Base-by-base conservation (phyloP, 2,888 invertebrate species). In the Sthenelais limicola region DNA sequence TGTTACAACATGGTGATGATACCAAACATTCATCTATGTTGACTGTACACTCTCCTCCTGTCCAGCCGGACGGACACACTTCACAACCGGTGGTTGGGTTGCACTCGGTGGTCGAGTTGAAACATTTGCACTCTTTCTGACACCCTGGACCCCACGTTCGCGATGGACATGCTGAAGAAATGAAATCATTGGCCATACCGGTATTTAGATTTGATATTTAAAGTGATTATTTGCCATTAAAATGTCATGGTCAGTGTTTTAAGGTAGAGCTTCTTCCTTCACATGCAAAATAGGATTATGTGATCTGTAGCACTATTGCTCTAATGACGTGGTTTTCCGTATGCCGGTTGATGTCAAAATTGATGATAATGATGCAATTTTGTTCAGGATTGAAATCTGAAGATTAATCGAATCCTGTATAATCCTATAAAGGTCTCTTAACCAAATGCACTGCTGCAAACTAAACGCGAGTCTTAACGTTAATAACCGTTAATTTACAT, bases 1-100 rank as follows among this genome's bases (percentile, higher is more conserved):
- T 66, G n/a, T 15, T 43, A 1, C 66, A 35, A 26, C 66, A 66
- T 18, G 35, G 38, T 18, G 66, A 43, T 18, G 66, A n/a, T 18
- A 15, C 18, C 43, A 66, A 28, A 35, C 66, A 66, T 43, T 66
- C 66, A 24, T 66, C 43, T 2, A 66, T 38, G 43, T 66, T 66
- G 7, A 66, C 26, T 9, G 30, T 28, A 66, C 66, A 66, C 24
- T 33, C 33, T n/a, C 66, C 66, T 1, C 66, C 66, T 1, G 38
- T 38, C 66, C 66, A 66, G 4, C 66, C 66, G 21, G 30, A 35
- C 2, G 43, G 15, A 26, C 66, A 66, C 18, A 12, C 43, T 9
- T 15, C 26, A 18, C 66, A 66, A 9, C 66, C 66, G 3, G 38
- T 66, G 28, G 15, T 43, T 1, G 66, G 66, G 18, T 1, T 15